phyloP scores from a whole-genome alignment of 2,113 vertebrate genomes.

The Dermatemys mawii region DNA sequence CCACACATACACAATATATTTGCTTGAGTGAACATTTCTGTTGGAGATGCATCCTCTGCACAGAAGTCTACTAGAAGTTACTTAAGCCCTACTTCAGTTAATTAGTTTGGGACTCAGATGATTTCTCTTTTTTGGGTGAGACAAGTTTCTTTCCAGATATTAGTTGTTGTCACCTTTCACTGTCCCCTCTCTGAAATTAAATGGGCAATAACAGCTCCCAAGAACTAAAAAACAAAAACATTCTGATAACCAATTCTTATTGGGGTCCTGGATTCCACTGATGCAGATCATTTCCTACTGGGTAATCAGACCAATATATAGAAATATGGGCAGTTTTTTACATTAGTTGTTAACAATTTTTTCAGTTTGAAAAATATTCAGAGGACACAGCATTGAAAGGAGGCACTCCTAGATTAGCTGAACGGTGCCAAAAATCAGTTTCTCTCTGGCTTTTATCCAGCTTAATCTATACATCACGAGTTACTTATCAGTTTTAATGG shows the following conservation, averaged over 20 bases:
- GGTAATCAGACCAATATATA: neutral
- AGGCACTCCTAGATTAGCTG: neutral
- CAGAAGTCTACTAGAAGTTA: neutral
- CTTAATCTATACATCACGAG: neutral
- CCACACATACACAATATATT: neutral
- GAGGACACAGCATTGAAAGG: neutral
- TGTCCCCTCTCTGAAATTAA: neutral
- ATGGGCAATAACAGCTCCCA: neutral
- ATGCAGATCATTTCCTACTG: rapidly evolving
- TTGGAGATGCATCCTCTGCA: neutral
- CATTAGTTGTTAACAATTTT: rapidly evolving
- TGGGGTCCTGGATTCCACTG: neutral
- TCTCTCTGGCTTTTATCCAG: neutral
- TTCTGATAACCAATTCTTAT: neutral
- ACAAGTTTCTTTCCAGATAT: neutral
- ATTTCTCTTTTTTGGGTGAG: neutral
- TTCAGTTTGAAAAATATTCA: neutral
- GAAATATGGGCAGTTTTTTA: neutral
- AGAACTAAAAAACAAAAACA: neutral
- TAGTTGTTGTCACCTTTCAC: neutral
- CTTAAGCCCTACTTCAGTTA: neutral
- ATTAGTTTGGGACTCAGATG: neutral
- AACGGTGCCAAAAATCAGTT: neutral
- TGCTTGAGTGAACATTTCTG: neutral
- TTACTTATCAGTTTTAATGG: neutral